A percentile compares a stretch with the other conserved stretches of the same genome.
phyloP scores from a whole-genome alignment of 2,888 invertebrate genomes.

The Malachius bipustulatus region DNA sequence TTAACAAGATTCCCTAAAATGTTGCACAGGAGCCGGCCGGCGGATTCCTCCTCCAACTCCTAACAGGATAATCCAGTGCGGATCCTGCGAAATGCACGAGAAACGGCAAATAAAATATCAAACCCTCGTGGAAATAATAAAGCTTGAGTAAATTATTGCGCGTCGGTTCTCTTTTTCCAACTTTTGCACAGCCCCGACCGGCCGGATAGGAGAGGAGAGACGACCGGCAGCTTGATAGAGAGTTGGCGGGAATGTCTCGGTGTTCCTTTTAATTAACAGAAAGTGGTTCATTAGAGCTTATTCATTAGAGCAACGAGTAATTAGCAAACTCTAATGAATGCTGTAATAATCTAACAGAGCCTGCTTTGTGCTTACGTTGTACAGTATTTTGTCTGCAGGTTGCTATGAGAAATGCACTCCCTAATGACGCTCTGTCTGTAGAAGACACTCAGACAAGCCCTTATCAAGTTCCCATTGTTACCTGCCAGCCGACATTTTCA shows the following conservation, averaged over 20 bases:
- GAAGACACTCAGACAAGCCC: too few species aligned
- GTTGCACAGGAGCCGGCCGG: slow-evolving; percentile 23
- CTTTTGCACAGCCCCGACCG: slow-evolving; percentile 33
- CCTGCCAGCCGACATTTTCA: too few species aligned
- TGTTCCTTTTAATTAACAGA: slow-evolving; percentile 73
- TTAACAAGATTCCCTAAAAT: slow-evolving; percentile 29
- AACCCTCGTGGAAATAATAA: slow-evolving; percentile 24
- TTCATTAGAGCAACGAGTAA: slow-evolving; percentile 84
- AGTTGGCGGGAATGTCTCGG: too few species aligned
- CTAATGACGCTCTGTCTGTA: too few species aligned
- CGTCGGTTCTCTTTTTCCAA: slow-evolving; percentile 25
- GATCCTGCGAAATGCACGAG: slow-evolving; percentile 22
- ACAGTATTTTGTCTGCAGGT: slow-evolving; percentile 27
- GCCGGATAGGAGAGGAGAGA: too few species aligned
- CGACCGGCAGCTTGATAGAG: too few species aligned
- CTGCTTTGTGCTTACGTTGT: slow-evolving; percentile 29
- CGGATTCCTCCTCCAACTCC: slow-evolving; percentile 19
- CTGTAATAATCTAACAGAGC: slow-evolving; percentile 60
- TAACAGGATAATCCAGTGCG: slow-evolving; percentile 27
- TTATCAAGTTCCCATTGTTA: too few species aligned
- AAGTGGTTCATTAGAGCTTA: slow-evolving; percentile 85
- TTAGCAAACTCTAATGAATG: slow-evolving; percentile 80
- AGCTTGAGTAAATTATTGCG: slow-evolving; percentile 21
- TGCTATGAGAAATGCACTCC: too few species aligned
- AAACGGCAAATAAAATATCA: slow-evolving; percentile 25